Percentiles rank a stretch among this genome's conserved stretches.
Evolutionary conservation across 1,140 invertebrate genomes (phyloP).

Genomic region (Lepidurus apus): DNA sequence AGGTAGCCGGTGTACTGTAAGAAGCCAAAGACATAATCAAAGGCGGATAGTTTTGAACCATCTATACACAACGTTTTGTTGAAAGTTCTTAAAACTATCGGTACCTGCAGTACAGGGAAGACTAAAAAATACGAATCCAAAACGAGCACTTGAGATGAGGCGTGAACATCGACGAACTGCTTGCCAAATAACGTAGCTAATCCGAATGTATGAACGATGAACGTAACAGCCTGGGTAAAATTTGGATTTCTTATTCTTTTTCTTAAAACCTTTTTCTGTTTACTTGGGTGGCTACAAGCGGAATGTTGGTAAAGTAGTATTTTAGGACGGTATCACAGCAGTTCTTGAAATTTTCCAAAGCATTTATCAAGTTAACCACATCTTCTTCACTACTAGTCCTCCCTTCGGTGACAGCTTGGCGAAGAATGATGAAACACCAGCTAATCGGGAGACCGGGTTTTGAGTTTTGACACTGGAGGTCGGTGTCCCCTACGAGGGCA

Average conservation of each 20-base stretch:
- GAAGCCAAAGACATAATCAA: not conserved
- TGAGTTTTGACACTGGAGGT: not conserved
- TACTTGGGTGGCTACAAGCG: constrained; percentile 28
- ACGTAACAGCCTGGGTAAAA: constrained; percentile 18
- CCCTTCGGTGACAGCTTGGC: not conserved
- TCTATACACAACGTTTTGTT: no score
- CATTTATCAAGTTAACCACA: constrained; percentile 15
- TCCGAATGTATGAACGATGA: constrained; percentile 31
- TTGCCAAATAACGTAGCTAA: constrained; percentile 29
- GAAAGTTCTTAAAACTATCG: no score
- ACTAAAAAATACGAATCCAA: constrained; percentile 21
- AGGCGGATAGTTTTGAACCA: no score
- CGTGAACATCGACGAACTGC: constrained; percentile 28
- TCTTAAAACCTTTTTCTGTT: not conserved
- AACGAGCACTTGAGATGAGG: not conserved
- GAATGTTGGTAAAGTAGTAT: constrained; percentile 31
- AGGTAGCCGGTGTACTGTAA: constrained; percentile 31
- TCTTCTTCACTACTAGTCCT: constrained; percentile 1
- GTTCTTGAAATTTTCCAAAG: constrained; percentile 27
- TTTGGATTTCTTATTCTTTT: no score
- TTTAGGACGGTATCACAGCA: constrained; percentile 25
- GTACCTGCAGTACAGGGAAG: constrained; percentile 32
- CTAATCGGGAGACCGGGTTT: constrained; percentile 1
- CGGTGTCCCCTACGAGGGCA: not conserved
- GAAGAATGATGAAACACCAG: constrained; percentile 26